These are phyloP conservation scores for Erebia ligea DNA, from an alignment of 2,888 invertebrate species.

Conservation along the genomic window DNA sequence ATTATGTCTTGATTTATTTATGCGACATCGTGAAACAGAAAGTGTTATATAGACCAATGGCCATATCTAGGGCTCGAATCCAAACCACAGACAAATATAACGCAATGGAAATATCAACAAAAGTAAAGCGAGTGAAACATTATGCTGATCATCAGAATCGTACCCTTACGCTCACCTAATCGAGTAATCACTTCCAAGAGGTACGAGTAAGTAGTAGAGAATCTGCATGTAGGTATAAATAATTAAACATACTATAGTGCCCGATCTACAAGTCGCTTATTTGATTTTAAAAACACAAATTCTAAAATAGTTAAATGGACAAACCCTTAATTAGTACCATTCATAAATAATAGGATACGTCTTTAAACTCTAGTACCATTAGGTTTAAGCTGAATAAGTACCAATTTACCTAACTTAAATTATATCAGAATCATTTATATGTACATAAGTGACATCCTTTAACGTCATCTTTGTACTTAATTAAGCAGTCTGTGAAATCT, in stretches of 20 bases:
- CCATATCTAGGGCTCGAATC: constrained; percentile 41
- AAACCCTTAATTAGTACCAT: not conserved
- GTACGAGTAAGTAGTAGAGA: constrained; percentile 3
- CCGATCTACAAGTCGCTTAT: not conserved
- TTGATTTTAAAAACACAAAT: not conserved
- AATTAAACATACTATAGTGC: not conserved
- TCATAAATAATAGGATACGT: too few relatives aligned
- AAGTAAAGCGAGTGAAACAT: constrained; percentile 30
- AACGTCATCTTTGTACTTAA: not conserved
- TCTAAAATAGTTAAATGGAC: not conserved
- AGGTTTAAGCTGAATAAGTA: not conserved
- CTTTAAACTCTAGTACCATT: not conserved
- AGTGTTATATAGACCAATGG: constrained; percentile 73
- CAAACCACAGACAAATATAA: constrained; percentile 36
- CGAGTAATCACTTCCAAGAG: constrained; percentile 21
- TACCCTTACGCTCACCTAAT: not conserved
- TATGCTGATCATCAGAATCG: constrained; percentile 2
- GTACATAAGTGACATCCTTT: too few relatives aligned
- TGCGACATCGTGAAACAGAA: constrained; percentile 61
- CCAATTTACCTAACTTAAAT: not conserved
- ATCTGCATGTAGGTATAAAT: not conserved
- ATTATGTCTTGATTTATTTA: not conserved
- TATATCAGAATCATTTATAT: not conserved
- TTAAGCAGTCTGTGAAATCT: constrained; percentile 7
- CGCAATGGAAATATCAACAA: constrained; percentile 30